Evolutionary conservation across 2,113 vertebrate species (phyloP).

Genomic region (Menidia beryllina): DNA sequence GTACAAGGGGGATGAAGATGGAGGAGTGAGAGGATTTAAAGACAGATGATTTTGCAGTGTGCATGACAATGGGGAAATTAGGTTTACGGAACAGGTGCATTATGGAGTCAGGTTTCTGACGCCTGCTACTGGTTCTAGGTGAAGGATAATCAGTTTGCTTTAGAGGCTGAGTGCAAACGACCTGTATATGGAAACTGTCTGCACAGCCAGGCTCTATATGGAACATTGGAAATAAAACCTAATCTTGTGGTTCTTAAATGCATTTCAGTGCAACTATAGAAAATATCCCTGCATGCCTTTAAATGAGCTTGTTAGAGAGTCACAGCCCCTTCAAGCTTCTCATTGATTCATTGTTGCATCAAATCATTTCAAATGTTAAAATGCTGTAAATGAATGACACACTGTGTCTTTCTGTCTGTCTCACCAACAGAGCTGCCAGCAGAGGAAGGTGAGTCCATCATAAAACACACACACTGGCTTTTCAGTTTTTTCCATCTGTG

Average conservation of each 20-base stretch:
- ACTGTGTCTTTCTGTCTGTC: conserved; percentile 45
- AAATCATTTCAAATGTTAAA: neutral
- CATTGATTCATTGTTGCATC: neutral
- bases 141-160: conserved; percentile 13
- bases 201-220: too few relatives aligned
- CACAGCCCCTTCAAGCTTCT: neutral
- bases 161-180: neutral
- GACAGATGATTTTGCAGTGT: neutral
- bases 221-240: too few relatives aligned
- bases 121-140: conserved; percentile 21
- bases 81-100: conserved; percentile 56
- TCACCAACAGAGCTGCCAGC: conserved; percentile 83
- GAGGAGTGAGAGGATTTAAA: neutral
- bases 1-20: conserved; percentile 12
- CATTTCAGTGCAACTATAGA: neutral
- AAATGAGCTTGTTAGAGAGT: neutral
- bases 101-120: conserved; percentile 42
- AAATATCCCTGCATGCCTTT: too few relatives aligned
- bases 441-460: conserved; percentile 80
- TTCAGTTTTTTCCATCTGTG: neutral
- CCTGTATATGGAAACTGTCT: too few relatives aligned
- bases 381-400: neutral
- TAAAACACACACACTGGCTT: conserved; percentile 19
- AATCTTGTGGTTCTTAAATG: too few relatives aligned
- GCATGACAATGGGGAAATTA: conserved; percentile 14